Evolutionary conservation across 2,113 vertebrate species (phyloP).

Genomic region (Cinclus cinclus): DNA sequence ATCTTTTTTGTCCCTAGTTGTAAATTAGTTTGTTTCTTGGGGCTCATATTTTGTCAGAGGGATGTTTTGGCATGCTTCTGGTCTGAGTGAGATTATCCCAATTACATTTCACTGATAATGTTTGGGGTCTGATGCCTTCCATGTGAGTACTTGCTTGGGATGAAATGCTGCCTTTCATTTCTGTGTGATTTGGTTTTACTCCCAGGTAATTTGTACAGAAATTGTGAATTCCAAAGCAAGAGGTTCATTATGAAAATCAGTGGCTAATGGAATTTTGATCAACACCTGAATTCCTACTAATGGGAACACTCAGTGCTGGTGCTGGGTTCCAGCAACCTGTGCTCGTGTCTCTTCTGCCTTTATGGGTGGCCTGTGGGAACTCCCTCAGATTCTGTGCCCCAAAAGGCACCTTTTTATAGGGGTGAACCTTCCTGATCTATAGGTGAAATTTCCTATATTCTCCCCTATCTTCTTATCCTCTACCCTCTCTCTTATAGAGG

Average conservation of each 20-base stretch:
- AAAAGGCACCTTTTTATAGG: not conserved
- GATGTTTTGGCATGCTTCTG: conserved; percentile 25
- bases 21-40: conserved; percentile 56
- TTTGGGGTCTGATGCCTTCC: not conserved
- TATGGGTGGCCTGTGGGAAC: not conserved
- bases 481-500: not conserved
- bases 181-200: not conserved
- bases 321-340: not conserved
- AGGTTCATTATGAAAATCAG: not conserved
- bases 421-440: not conserved
- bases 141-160: not conserved
- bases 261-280: not conserved
- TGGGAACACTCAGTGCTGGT: not conserved
- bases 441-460: not conserved
- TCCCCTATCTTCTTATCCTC: not conserved
- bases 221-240: not conserved
- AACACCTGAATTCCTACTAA: not conserved
- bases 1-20: conserved; percentile 35
- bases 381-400: not conserved
- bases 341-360: not conserved
- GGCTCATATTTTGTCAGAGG: conserved; percentile 45
- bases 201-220: not conserved
- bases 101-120: not conserved
- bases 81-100: conserved; percentile 42
- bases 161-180: conserved; percentile 16